phyloP scores from a whole-genome alignment of 2,888 invertebrate species.

The Scaeva pyrastri region DNA sequence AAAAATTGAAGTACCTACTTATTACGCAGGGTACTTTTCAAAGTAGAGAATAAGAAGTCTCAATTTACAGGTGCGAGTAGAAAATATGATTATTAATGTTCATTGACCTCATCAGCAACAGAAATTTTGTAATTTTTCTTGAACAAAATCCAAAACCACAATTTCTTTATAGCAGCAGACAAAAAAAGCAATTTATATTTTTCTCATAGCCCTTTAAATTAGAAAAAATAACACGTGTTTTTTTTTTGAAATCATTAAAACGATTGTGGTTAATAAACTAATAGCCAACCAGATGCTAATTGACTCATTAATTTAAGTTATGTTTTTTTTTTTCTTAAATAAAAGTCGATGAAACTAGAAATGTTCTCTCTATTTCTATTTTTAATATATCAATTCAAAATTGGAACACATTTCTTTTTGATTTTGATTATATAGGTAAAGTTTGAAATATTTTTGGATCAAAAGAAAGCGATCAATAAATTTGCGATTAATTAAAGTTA shows the following conservation, averaged over 20 bases:
- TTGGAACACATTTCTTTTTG: background rate
- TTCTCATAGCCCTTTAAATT: conserved; percentile 17
- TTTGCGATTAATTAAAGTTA: conserved; percentile 16
- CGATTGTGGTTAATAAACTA: conserved; percentile 32
- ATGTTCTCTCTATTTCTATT: background rate
- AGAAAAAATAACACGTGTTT: background rate
- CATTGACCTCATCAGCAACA: background rate
- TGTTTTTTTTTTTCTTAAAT: background rate
- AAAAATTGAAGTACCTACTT: background rate
- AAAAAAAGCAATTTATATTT: background rate
- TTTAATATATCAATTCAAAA: background rate
- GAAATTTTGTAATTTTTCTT: background rate
- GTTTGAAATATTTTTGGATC: conserved; percentile 5
- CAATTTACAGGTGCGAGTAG: background rate
- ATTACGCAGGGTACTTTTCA: background rate
- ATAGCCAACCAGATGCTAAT: conserved; percentile 18
- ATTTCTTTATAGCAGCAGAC: background rate
- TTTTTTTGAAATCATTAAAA: conserved; percentile 15
- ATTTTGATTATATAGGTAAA: background rate
- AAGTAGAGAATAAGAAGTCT: background rate
- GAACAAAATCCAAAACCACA: background rate
- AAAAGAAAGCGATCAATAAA: conserved; percentile 23
- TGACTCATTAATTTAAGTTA: conserved; percentile 22
- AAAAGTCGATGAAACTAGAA: conserved; percentile 5
- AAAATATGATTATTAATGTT: background rate